phyloP scores from a whole-genome alignment of 2,888 invertebrate genomes.

The Euphydryas editha region DNA sequence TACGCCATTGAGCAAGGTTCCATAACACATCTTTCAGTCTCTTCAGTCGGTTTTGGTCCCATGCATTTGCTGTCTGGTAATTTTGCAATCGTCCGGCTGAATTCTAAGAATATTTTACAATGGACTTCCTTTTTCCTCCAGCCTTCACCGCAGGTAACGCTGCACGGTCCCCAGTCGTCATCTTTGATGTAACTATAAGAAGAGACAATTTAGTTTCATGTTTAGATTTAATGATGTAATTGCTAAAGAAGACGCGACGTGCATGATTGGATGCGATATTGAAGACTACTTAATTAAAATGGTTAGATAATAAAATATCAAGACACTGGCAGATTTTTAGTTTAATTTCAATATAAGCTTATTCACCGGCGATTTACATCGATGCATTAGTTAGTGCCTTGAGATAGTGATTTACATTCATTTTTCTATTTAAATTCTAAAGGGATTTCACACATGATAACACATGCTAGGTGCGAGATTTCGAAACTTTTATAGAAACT shows the following conservation, averaged over 20 bases:
- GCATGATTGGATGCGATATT: conserved; percentile 36
- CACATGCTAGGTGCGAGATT: conserved; percentile 72
- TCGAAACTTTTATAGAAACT: conserved; percentile 42
- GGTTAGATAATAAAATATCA: neutral
- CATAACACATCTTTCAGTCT: conserved; percentile 91
- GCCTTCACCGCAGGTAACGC: conserved; percentile 95
- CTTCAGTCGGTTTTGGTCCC: conserved; percentile 92
- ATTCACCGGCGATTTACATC: conserved; percentile 9
- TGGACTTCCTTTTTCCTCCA: conserved; percentile 93
- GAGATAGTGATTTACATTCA: conserved; percentile 26
- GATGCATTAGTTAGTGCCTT: conserved; percentile 24
- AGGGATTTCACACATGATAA: conserved; percentile 44
- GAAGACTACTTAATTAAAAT: conserved; percentile 4
- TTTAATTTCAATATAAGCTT: conserved; percentile 1
- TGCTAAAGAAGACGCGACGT: conserved; percentile 29
- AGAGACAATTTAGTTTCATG: conserved; percentile 23
- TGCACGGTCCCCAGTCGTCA: conserved; percentile 95
- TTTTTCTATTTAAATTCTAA: conserved; percentile 26
- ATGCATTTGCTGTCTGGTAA: conserved; percentile 94
- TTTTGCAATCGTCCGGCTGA: conserved; percentile 93
- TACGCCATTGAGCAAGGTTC: conserved; percentile 89
- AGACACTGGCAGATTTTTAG: conserved; percentile 5
- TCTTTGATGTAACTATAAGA: conserved; percentile 93
- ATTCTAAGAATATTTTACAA: conserved; percentile 97
- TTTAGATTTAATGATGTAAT: neutral